Percentiles rank a stretch among this genome's conserved stretches.
phyloP scores from a whole-genome alignment of 2,113 vertebrate genomes.

The Tretioscincus oriximinensis region DNA sequence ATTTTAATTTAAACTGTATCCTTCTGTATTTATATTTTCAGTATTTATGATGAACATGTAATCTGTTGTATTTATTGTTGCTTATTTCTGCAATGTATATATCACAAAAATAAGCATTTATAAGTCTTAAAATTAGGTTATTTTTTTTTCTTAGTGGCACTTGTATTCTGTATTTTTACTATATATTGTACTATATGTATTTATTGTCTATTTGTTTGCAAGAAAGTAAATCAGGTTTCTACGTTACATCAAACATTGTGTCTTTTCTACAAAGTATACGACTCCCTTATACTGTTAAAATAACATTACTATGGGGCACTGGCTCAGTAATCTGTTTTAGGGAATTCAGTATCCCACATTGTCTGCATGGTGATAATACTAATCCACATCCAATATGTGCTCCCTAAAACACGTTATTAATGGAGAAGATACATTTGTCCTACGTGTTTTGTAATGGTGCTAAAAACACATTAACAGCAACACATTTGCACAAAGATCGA shows the following conservation, averaged over 20 bases:
- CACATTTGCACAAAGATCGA: no score
- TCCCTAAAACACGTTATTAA: no score
- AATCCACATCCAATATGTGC: no score
- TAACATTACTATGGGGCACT: no score
- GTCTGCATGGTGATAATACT: no score
- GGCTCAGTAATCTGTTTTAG: no score
- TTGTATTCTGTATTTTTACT: conserved; percentile 86
- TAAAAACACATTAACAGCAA: no score
- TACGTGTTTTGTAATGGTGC: no score
- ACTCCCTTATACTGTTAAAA: background rate
- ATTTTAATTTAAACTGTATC: conserved; percentile 82
- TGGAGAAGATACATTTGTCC: no score
- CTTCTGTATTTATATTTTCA: conserved; percentile 84
- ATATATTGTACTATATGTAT: conserved; percentile 86
- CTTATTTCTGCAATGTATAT: conserved; percentile 92
- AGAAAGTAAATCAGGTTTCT: conserved; percentile 81
- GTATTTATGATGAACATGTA: conserved; percentile 95
- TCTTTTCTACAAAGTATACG: conserved; percentile 43
- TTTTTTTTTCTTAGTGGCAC: conserved; percentile 85
- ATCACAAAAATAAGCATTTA: conserved; percentile 83
- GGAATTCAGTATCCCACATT: no score
- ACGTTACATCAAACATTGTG: conserved; percentile 60
- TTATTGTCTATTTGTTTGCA: conserved; percentile 81
- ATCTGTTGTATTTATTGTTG: conserved; percentile 98
- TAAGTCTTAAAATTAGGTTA: conserved; percentile 75